Evolutionary conservation across 2,113 vertebrate species (phyloP), one percentile per base, ranked within the genome.

Genomic region (Globicephala melas): DNA sequence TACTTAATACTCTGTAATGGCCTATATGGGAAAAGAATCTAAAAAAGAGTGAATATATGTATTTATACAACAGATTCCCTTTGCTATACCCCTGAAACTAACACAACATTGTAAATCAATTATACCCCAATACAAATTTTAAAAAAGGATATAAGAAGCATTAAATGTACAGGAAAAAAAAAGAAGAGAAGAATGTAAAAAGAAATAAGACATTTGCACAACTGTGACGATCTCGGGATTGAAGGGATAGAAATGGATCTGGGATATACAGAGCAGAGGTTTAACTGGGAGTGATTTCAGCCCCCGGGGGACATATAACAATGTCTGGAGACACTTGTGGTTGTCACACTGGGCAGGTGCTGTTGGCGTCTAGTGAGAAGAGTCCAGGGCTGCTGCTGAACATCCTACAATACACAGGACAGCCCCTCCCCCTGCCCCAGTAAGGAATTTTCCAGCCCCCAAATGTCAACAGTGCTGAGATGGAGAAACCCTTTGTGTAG

Each of bases 351-450:
- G 76, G 38, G 68, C 17, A 33, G 53, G 41, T 60, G 33, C 38
- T 67, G 5, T 6, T 7, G 79, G 28, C 5, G 6, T 83, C 50
- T 15, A 21, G 17, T 62, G 41, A 31, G 18, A 10, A 20, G 68
- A 70, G 33, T 2, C 2, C 4, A 20, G 47, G 23, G 55, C 12
- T 20, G 41, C 25, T 50, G 83, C 10, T 53, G 4, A 58, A 60
- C 33, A 31, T 4, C 50, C n/a, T 20, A 0, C 2, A 6, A 5
- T 5, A 3, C 15, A 1, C 5, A 26, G 28, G 6, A 11, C 31
- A 2, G 5, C 1, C 14, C 53, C 53, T 0, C 3, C 1, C 14
- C 23, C 25, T 1, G 2, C 33, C 25, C 25, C 0, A 3, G 6
- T 2, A 3, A 14, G 25, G 26, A 44, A 9, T 10, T 26, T 20